Conservation (phyloP, 1,140 invertebrate species). For the Plectus sambesii region DNA sequence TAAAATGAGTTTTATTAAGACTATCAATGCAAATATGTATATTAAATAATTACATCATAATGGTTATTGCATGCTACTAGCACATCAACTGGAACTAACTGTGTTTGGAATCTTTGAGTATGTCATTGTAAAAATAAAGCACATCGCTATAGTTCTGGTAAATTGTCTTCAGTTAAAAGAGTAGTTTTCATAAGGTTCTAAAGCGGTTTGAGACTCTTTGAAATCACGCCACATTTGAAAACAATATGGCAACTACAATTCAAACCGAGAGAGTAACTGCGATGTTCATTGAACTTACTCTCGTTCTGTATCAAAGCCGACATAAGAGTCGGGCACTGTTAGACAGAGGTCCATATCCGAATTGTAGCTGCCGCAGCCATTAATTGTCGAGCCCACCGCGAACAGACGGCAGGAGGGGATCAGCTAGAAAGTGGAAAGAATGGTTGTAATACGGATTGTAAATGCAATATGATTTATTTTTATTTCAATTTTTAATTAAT, state of each 20-base stretch:
- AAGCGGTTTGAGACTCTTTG: not conserved
- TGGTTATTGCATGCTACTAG: too few species aligned
- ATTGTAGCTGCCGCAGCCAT: constrained; percentile 74
- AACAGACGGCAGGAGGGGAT: too few species aligned
- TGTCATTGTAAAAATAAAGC: constrained; percentile 22
- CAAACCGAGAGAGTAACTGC: constrained; percentile 2
- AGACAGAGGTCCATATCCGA: constrained; percentile 92
- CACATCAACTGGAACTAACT: too few species aligned
- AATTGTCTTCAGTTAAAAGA: constrained; percentile 13
- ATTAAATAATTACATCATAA: constrained; percentile 6
- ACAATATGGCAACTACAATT: not conserved
- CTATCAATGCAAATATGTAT: not conserved
- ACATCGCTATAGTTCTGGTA: constrained; percentile 25
- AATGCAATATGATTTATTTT: too few species aligned
- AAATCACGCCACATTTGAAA: not conserved
- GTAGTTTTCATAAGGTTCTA: constrained; percentile 2
- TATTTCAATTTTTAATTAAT: too few species aligned
- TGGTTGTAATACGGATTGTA: too few species aligned
- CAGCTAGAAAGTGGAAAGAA: too few species aligned
- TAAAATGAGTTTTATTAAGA: too few species aligned
- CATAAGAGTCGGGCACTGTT: constrained; percentile 58
- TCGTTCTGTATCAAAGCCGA: constrained; percentile 48
- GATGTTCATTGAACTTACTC: constrained; percentile 9
- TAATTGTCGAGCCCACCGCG: constrained; percentile 79
- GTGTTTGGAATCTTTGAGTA: constrained; percentile 19